phyloP scores from a whole-genome alignment of 2,888 invertebrate genomes.

The Macrosoma leucophasiata region DNA sequence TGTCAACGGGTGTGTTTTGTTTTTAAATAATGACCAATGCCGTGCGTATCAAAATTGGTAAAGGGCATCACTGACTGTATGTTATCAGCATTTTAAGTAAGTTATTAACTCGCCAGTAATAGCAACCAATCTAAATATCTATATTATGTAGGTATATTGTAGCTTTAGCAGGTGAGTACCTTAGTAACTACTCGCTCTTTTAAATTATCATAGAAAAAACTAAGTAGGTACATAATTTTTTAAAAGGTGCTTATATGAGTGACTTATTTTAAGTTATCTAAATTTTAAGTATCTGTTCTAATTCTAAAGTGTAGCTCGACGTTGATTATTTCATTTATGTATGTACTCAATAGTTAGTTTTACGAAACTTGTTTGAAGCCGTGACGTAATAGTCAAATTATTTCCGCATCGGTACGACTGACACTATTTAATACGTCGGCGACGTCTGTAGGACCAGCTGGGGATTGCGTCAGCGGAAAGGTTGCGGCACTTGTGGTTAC shows the following conservation, averaged over 20 bases:
- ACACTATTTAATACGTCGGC: constrained; percentile 48
- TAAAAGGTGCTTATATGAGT: no score
- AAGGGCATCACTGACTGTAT: constrained; percentile 32
- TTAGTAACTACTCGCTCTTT: constrained; percentile 16
- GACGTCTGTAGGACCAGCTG: constrained; percentile 44
- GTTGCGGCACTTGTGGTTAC: constrained; percentile 62
- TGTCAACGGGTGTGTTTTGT: constrained; percentile 68
- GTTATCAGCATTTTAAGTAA: constrained; percentile 45
- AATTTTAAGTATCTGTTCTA: no score
- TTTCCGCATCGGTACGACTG: constrained; percentile 55
- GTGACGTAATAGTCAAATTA: constrained; percentile 53
- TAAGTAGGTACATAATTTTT: no score
- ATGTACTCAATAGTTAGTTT: constrained; percentile 22
- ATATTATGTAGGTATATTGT: no score
- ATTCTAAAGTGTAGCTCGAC: constrained; percentile 19
- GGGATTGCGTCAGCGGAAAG: constrained; percentile 65
- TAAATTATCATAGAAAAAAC: no score
- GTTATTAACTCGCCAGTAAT: no score
- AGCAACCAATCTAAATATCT: no score
- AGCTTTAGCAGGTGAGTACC: no score
- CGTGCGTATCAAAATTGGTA: constrained; percentile 47
- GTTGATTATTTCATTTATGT: constrained; percentile 16
- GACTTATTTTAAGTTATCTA: no score
- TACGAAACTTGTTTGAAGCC: constrained; percentile 30
- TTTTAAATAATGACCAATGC: constrained; percentile 60